Evolutionary conservation across 2,888 invertebrate genomes (phyloP), one percentile per base, ranked within the genome.

Genomic region (Ellobium chinense): DNA sequence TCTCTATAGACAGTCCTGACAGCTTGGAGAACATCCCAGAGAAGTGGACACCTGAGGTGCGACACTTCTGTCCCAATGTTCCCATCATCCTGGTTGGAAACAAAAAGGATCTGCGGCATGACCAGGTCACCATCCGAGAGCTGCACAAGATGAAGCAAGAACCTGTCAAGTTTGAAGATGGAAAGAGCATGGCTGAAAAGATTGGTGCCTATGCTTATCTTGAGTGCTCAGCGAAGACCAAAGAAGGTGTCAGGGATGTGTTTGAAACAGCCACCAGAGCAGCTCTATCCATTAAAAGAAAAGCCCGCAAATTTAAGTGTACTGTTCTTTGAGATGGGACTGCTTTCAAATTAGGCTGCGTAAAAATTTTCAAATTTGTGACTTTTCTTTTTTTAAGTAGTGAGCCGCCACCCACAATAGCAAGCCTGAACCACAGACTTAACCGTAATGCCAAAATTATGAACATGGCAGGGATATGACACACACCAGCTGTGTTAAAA

Each of bases 211-310:
- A 98, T 93, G 98, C 98, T 85, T 99, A 99, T 94, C 95, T 99
- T 91, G 99, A 99, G 94, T 99, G 99, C 94, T 99, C 99, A 72
- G 99, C 99, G 92, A 99, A 99, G 94, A 99, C 98, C 94, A 99
- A 99, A 95, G 99, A 99, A 93, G 99, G 99, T 91, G 98, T 99
- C 83, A 95, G 98, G 90, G 98, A 99, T 94, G 99, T 99, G 88
- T 99, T 99, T 94, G 99, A 99, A 95, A 99, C 98, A 91, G 99
- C 99, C 92, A 98, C 99, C 87, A 95, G 97, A 92, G 99, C 99
- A 92, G 99, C 99, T 90, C 95, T 99, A 54, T 78, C 78, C 39
- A 78, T 72, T 24, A 78, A 78, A 46, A 72, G 65, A 54, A 78
- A 72, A 78, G 72, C 65, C 39, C 37, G 78, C 9, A 78, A 78